phyloP scores from a whole-genome alignment of 1,140 invertebrate genomes.

The Zaprionus vittiger region DNA sequence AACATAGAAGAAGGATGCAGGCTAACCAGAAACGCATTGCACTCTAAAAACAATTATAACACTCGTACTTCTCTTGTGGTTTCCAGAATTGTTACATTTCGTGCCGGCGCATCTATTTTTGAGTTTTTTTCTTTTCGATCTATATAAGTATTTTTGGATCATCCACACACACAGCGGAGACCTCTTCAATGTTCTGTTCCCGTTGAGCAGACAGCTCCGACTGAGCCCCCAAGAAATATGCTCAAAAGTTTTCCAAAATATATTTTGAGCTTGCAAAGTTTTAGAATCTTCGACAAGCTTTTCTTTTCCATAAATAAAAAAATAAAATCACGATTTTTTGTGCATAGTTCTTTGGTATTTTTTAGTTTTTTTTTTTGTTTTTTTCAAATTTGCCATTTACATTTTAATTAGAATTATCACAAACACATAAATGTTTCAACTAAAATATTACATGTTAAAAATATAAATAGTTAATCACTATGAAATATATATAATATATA shows the following conservation, averaged over 20 bases:
- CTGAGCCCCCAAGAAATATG: conserved; percentile 47
- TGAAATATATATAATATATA: conserved; percentile 52
- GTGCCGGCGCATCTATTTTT: conserved; percentile 22
- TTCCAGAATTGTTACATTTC: conserved; percentile 17
- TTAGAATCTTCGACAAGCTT: conserved; percentile 24
- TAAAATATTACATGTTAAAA: conserved; percentile 63
- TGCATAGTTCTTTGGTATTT: conserved; percentile 1
- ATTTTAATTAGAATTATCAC: conserved; percentile 75
- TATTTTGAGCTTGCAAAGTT: conserved; percentile 50
- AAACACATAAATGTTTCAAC: conserved; percentile 71
- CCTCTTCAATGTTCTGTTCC: conserved; percentile 26
- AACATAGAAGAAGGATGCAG: conserved; percentile 39
- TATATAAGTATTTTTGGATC: conserved; percentile 59
- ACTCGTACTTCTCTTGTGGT: background rate
- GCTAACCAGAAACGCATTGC: conserved; percentile 53
- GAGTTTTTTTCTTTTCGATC: conserved; percentile 29
- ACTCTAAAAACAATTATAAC: background rate
- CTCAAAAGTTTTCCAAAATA: conserved; percentile 71
- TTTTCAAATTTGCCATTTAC: conserved; percentile 40
- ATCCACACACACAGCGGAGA: conserved; percentile 29
- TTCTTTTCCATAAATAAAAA: background rate
- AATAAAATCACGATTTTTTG: background rate
- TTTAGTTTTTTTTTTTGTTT: background rate
- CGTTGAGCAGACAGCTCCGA: conserved; percentile 48
- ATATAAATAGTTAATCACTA: conserved; percentile 68